Percentiles rank a stretch among this genome's conserved stretches.
These are phyloP conservation scores for Chauna torquata DNA, from an alignment of 2,113 vertebrate genomes.

Conservation along the genomic window DNA sequence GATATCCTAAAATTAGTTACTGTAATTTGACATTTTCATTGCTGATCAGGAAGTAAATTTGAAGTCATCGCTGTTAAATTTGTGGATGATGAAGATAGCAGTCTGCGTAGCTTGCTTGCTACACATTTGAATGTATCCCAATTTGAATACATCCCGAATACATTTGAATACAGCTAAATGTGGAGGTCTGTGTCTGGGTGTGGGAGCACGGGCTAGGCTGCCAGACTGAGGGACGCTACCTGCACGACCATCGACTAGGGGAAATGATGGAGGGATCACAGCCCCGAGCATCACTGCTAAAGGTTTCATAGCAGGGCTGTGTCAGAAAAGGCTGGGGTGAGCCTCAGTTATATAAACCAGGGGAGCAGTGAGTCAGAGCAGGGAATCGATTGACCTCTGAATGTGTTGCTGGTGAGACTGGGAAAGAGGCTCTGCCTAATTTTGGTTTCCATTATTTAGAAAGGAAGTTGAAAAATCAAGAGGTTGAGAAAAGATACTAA, in stretches of 20 bases:
- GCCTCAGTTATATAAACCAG: slow-evolving; percentile 1
- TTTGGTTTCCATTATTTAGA: not conserved
- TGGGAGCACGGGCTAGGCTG: not conserved
- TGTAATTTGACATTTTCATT: slow-evolving; percentile 58
- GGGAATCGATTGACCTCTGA: not conserved
- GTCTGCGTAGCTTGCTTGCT: not conserved
- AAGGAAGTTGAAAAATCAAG: not conserved
- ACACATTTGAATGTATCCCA: not conserved
- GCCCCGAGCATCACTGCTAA: not conserved
- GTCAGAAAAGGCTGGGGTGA: not conserved
- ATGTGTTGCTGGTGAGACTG: not conserved
- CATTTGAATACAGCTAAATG: not conserved
- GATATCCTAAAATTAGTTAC: slow-evolving; percentile 56
- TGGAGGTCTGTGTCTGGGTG: not conserved
- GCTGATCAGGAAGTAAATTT: slow-evolving; percentile 59
- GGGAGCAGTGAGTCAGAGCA: slow-evolving; percentile 17
- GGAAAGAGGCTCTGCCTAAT: not conserved
- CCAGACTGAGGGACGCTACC: not conserved
- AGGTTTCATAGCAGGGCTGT: not conserved
- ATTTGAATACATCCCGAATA: not conserved
- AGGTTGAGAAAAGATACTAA: not conserved
- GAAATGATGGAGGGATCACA: not conserved
- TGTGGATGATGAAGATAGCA: slow-evolving; percentile 50
- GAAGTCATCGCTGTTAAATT: slow-evolving; percentile 56
- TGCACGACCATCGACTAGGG: fast-evolving